phyloP scores from a whole-genome alignment of 1,140 invertebrate species.

The Lordiphosa clarofinis region DNA sequence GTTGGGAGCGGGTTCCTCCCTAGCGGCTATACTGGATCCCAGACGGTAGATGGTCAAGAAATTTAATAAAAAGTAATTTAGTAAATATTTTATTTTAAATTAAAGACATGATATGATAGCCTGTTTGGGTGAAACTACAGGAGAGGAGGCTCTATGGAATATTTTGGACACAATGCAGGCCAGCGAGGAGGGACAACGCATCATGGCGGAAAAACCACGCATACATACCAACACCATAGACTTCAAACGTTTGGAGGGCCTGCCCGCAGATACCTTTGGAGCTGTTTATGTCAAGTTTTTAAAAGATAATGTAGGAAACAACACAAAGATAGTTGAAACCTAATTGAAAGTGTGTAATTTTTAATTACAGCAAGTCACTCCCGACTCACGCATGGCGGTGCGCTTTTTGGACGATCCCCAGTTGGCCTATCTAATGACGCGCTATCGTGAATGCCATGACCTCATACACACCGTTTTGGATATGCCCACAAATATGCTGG shows the following conservation, averaged over 20 bases:
- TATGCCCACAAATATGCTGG: constrained; percentile 98
- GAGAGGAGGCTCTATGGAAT: constrained; percentile 85
- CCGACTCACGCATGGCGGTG: constrained; percentile 93
- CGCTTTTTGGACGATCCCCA: constrained; percentile 95
- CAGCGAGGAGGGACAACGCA: constrained; percentile 85
- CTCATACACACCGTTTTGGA: constrained; percentile 93
- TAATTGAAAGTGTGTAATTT: too few relatives aligned
- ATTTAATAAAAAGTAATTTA: background rate
- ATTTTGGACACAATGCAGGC: constrained; percentile 83
- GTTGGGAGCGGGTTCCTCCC: constrained; percentile 89
- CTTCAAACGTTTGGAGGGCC: constrained; percentile 84
- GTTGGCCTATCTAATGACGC: constrained; percentile 96
- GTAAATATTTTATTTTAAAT: background rate
- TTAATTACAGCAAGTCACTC: constrained; percentile 88
- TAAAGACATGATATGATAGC: constrained; percentile 94
- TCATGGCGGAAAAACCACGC: constrained; percentile 89
- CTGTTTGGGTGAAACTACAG: constrained; percentile 94
- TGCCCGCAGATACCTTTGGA: constrained; percentile 91
- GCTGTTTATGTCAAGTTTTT: constrained; percentile 92
- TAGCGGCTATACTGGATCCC: constrained; percentile 87
- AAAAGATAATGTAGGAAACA: constrained; percentile 84
- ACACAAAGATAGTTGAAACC: too few relatives aligned
- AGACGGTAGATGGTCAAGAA: constrained; percentile 50
- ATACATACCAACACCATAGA: constrained; percentile 93
- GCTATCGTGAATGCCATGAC: constrained; percentile 98